Base-by-base conservation (phyloP, 2,888 invertebrate genomes). In the Lepidocyrtinus sp. region DNA sequence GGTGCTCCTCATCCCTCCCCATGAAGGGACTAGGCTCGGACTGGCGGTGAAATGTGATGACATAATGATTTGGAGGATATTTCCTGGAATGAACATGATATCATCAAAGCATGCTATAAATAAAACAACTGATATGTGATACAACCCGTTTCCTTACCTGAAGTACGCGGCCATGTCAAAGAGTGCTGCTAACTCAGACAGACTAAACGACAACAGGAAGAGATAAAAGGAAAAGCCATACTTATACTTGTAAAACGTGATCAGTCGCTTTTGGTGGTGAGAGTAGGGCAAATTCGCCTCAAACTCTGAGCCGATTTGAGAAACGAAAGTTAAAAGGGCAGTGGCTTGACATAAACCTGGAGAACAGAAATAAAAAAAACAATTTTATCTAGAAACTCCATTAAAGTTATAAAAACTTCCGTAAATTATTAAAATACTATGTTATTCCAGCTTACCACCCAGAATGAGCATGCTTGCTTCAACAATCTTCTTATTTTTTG, bases 121-220 rank as follows among this genome's bases (percentile, higher is more conserved):
- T n/a, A n/a, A n/a, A n/a, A n/a, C n/a, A n/a, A n/a, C n/a, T n/a
- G n/a, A n/a, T n/a, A n/a, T n/a, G n/a, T n/a, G n/a, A n/a, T n/a
- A n/a, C n/a, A n/a, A n/a, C n/a, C n/a, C n/a, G n/a, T n/a, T n/a
- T n/a, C n/a, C 36, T 67, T 84, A 83, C 7, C 85, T 64, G 63
- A 86, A 86, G 63, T 84, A 86, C 1, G 85, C 85, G 9, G 84
- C 84, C 85, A 86, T 85, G 81, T 85, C 85, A 61, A 86, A 84
- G 9, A 86, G 71, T 27, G 85, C 86, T 9, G 85, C 84, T 17
- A 86, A 71, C 63, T 86, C 86, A 9, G 85, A 84, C 12, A 86
- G 78, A 59, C 81, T 78, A 75, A 86, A 86, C 2, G 83, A 82
- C 19, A 86, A 77, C 12, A 86, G 82, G 74, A 86, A 86, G 9